Evolutionary conservation across 2,888 invertebrate genomes (phyloP), one percentile per base, ranked within the genome.

Genomic region (Cryptus viduatorius): DNA sequence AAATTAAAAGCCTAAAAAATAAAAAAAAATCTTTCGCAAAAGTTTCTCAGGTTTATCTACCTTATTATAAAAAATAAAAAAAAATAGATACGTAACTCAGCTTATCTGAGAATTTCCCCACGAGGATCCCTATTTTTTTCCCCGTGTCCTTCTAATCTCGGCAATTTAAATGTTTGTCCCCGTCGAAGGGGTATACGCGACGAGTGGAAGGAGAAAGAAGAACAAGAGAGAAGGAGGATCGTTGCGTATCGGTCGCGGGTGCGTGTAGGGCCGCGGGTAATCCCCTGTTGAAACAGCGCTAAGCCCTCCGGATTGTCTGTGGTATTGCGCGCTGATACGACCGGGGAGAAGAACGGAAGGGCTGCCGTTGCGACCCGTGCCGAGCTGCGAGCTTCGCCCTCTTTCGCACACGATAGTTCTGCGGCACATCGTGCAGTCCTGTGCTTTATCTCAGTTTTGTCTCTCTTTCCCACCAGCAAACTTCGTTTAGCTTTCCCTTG

Each of bases 221-320:
- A 73, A 65, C 44, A 16, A 69, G 53, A 16, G 19, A 56, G 46
- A 79, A 24, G 78, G 59, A 53, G 73, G 81, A 83, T 80, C 83
- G 77, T 72, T 71, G 78, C 79, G 71, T 69, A 84, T 81, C 68
- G 78, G 73, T 69, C 64, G 56, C 50, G 79, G 68, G 56, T 68
- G 79, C 75, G 79, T 73, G 56, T 56, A 72, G 75, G 75, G 71
- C 88, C 85, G 87, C 76, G 73, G 80, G 92, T 93, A 93, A 93
- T 93, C 93, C 93, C 92, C 91, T 92, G 93, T 92, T 93, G 93
- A 93, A 93, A 92, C 92, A 93, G 91, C 89, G 88, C 91, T 93
- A 93, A 93, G 93, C 92, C 91, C 89, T 89, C 87, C 88, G 92
- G 93, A 93, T 93, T 93, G 93, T 92, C 92, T 92, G 91, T 85